Conservation (phyloP, 2,113 vertebrate genomes). For the Neofelis nebulosa region DNA sequence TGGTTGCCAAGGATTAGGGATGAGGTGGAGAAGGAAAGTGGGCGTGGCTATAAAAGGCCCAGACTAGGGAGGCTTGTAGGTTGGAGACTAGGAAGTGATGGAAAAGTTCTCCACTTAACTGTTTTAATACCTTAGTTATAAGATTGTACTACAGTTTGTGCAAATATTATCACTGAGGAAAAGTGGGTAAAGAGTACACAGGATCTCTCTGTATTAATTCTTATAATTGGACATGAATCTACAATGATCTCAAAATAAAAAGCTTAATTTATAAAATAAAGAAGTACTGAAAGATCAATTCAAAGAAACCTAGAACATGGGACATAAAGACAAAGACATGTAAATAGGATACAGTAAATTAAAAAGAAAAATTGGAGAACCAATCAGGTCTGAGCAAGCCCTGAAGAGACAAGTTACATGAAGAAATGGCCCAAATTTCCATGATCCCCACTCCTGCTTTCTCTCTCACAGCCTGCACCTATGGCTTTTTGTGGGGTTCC, state of each 20-base stretch:
- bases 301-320: not conserved
- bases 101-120: not conserved
- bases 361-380: not conserved
- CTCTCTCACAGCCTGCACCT: not conserved
- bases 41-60: not conserved
- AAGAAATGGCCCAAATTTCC: not conserved
- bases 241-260: not conserved
- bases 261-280: slow-evolving; percentile 11
- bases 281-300: not conserved
- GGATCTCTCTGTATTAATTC: not conserved
- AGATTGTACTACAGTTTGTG: not conserved
- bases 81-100: too few relatives aligned
- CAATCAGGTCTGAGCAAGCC: not conserved
- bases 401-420: not conserved
- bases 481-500: not conserved
- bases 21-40: not conserved
- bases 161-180: not conserved
- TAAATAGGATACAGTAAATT: not conserved
- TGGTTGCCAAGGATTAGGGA: not conserved
- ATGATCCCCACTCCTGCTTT: not conserved
- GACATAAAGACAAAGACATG: not conserved
- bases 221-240: not conserved
- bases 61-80: not conserved
- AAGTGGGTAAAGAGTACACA: not conserved
- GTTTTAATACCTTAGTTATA: not conserved